A percentile compares a stretch with the other conserved stretches of the same genome.
Conservation (phyloP, 1,140 invertebrate genomes). For the Mizuhopecten yessoensis region DNA sequence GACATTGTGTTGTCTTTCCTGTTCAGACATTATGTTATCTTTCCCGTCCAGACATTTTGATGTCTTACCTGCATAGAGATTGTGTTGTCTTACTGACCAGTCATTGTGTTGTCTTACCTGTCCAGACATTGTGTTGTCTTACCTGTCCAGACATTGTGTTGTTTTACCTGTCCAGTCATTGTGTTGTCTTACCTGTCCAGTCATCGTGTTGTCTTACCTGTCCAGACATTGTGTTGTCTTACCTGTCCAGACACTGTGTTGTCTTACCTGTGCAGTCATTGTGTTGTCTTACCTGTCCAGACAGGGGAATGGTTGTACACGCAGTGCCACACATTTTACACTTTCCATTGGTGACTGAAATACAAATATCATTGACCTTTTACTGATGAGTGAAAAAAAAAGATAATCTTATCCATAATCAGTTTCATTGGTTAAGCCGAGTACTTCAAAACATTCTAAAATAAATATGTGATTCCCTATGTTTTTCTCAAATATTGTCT, state of each 20-base stretch:
- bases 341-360: conserved; percentile 64
- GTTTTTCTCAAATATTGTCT: no score
- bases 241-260: background rate
- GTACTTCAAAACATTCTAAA: no score
- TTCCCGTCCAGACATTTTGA: background rate
- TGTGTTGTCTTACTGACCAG: background rate
- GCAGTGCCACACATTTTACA: conserved; percentile 68
- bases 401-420: no score
- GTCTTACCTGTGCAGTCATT: background rate
- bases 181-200: background rate
- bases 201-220: background rate
- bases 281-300: background rate
- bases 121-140: background rate
- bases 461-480: no score
- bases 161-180: background rate
- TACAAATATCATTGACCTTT: background rate
- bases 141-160: background rate
- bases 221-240: background rate
- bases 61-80: background rate
- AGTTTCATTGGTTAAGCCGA: no score
- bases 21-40: background rate
- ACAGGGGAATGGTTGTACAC: background rate
- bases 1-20: background rate
- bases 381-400: background rate
- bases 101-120: background rate